Percentiles rank a stretch among this genome's conserved stretches.
Conservation (phyloP, 1,140 invertebrate genomes). For the Wasmannia auropunctata region DNA sequence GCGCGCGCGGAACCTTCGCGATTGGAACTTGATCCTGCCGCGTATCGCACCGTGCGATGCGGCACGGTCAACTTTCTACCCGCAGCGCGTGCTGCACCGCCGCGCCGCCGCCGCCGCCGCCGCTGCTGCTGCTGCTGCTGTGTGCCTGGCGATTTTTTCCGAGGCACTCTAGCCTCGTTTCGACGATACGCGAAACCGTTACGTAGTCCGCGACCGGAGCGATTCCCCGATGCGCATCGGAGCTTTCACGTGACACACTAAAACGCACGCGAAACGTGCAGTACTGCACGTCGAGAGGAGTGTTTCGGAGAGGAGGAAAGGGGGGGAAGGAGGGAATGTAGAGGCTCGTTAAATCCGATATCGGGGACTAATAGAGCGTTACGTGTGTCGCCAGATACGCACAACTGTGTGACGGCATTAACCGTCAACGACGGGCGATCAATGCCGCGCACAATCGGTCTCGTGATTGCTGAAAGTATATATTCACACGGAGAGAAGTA, state of each 20-base stretch:
- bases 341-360: slow-evolving; percentile 5
- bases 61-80: too few species aligned
- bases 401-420: neutral
- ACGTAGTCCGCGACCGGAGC: slow-evolving; percentile 38
- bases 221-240: slow-evolving; percentile 58
- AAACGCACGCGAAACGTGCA: slow-evolving; percentile 62
- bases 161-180: slow-evolving; percentile 66
- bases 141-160: slow-evolving; percentile 64
- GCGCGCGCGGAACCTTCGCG: slow-evolving; percentile 7
- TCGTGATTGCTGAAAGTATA: neutral
- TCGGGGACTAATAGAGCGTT: slow-evolving; percentile 43
- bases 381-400: neutral
- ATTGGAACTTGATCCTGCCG: slow-evolving; percentile 54
- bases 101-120: too few species aligned
- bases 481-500: neutral
- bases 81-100: too few species aligned
- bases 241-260: slow-evolving; percentile 73
- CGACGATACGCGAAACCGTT: slow-evolving; percentile 69
- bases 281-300: neutral
- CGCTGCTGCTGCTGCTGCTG: too few species aligned
- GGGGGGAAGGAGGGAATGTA: too few species aligned
- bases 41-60: slow-evolving; percentile 9
- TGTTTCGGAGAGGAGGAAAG: too few species aligned
- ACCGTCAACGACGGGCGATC: neutral
- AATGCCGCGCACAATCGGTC: neutral